These are phyloP conservation scores for Corella eumyota DNA, from an alignment of 23 tunicate genomes.

Conservation along the genomic window DNA sequence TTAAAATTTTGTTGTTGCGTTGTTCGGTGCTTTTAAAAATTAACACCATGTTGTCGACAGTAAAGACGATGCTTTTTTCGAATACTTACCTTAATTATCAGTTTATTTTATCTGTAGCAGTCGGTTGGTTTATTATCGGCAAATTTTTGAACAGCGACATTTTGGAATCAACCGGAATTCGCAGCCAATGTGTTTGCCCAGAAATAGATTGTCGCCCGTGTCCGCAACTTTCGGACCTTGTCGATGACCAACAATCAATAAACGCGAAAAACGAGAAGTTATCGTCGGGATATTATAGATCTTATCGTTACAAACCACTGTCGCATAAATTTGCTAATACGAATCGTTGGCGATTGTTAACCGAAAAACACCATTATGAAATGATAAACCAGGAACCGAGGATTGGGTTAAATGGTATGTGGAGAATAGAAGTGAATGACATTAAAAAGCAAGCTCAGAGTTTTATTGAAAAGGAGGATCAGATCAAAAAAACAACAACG, in stretches of 20 bases:
- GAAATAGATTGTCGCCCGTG: background rate
- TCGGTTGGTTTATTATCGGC: conserved; percentile 51
- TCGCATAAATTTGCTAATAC: conserved; percentile 19
- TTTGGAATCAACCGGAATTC: background rate
- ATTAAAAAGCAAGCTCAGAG: conserved; percentile 18
- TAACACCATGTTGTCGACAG: too few relatives aligned
- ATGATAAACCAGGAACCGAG: conserved; percentile 77
- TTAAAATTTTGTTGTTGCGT: too few relatives aligned
- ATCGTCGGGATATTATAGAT: too few relatives aligned
- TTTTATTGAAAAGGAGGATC: conserved; percentile 8
- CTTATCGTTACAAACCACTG: conserved; percentile 48
- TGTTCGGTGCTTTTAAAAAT: too few relatives aligned
- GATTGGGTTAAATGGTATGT: conserved; percentile 73
- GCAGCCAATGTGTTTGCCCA: too few relatives aligned
- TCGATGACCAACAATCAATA: too few relatives aligned
- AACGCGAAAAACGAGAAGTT: too few relatives aligned
- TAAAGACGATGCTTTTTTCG: background rate
- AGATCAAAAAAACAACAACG: background rate
- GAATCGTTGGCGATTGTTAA: conserved; percentile 42
- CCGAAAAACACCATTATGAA: conserved; percentile 48
- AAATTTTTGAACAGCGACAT: conserved; percentile 20
- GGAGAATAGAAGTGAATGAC: conserved; percentile 45
- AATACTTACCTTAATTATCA: conserved; percentile 13
- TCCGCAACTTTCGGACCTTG: too few relatives aligned
- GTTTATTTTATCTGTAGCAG: conserved; percentile 14